Evolutionary conservation across 2,113 vertebrate genomes (phyloP), one percentile per base, ranked within the genome.

Genomic region (Prionailurus viverrinus): DNA sequence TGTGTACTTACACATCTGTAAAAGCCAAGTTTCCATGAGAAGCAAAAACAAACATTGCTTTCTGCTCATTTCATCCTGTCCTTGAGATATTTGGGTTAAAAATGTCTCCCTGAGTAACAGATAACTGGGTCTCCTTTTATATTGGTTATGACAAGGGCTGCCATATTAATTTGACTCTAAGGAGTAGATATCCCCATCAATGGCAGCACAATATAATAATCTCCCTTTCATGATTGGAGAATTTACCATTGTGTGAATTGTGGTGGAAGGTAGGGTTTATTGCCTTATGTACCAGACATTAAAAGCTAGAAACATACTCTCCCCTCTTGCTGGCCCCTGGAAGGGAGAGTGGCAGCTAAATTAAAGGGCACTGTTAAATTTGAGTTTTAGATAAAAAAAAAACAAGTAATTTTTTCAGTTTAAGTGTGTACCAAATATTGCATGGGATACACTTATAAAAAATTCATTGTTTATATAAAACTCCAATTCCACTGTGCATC

Each of bases 301-400:
- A 78, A 55, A 79, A 84, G 8, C 13, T 4, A 74, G 68, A 53
- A 12, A 73, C 19, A 27, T 1, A 53, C 3, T 69, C 16, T 76
- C 41, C n/a, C 61, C 48, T 86, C 12, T 13, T 55, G 8, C 21
- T 83, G 27, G 13, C 1, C 5, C 8, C 11, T 48, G 31, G 9
- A 23, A 16, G 58, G 5, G 41, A 33, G 31, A 29, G 9, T 68
- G 65, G 39, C 23, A 85, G 39, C 31, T 55, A 89, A 81, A 63
- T 76, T 82, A 85, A 74, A 48, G 15, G 29, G 10, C 9, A 61
- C 15, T 58, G 51, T 86, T 58, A 91, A 45, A 68, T 92, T 27
- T 69, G 9, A 84, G 83, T 71, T 87, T 83, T 61, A 95, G 86
- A 87, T 93, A 87, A 78, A 74, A 45, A 95, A 21, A 45, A 45